A percentile compares a stretch with the other conserved stretches of the same genome.
phyloP scores from a whole-genome alignment of 2,888 invertebrate species.

The Scaptomyza reducta region DNA sequence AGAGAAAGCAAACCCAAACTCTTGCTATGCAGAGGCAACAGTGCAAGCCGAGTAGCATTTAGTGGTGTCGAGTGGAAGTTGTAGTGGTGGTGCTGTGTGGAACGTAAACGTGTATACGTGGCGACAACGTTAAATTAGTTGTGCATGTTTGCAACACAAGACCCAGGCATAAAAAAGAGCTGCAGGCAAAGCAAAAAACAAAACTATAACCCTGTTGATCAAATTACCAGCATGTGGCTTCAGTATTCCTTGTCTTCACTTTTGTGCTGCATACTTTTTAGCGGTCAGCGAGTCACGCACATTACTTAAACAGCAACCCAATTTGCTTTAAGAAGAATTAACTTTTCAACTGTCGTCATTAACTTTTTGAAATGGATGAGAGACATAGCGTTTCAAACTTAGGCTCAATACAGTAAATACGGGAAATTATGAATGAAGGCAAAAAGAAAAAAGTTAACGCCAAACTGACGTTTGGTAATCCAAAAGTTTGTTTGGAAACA shows the following conservation, averaged over 20 bases:
- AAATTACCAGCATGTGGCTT: constrained; percentile 73
- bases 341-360: constrained; percentile 28
- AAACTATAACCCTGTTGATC: constrained; percentile 58
- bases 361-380: constrained; percentile 46
- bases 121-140: constrained; percentile 76
- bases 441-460: constrained; percentile 8
- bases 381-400: constrained; percentile 46
- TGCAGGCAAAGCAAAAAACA: constrained; percentile 15
- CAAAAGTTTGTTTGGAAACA: constrained; percentile 18
- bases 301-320: constrained; percentile 54
- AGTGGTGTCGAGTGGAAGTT: constrained; percentile 52
- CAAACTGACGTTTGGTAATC: constrained; percentile 4
- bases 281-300: constrained; percentile 35
- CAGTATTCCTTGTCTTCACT: constrained; percentile 2
- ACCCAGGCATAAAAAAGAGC: constrained; percentile 43
- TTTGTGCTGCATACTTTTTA: constrained; percentile 53
- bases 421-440: constrained; percentile 17
- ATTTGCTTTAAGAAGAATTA: constrained; percentile 42
- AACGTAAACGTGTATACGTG: constrained; percentile 64
- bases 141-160: constrained; percentile 64
- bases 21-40: constrained; percentile 6
- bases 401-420: constrained; percentile 46
- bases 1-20: constrained; percentile 4
- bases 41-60: constrained; percentile 51
- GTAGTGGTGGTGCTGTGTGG: constrained; percentile 7